Evolutionary conservation across 2,797 vertebrate genomes (phyloP).

Genomic region (Eidolon dupreanum): DNA sequence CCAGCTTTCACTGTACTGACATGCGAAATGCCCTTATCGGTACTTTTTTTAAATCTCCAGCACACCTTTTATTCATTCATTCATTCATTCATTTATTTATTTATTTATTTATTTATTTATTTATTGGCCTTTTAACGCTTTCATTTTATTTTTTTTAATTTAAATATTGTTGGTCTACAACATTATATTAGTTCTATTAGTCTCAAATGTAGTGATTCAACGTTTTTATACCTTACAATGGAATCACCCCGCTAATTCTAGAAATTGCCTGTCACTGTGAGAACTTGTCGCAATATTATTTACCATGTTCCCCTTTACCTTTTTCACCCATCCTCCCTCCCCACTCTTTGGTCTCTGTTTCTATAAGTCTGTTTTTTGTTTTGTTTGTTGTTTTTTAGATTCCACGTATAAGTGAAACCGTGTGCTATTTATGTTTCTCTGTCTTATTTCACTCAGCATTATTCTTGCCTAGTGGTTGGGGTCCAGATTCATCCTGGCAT

Average conservation of each 20-base stretch:
- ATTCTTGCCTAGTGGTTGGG: not conserved
- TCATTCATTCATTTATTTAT: not conserved
- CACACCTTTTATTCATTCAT: not conserved
- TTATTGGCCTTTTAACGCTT: not conserved
- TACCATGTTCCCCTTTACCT: not conserved
- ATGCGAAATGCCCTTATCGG: not conserved
- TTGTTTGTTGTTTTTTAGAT: not conserved
- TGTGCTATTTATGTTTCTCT: not conserved
- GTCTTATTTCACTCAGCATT: not conserved
- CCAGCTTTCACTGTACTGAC: fast-evolving
- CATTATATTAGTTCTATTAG: not conserved
- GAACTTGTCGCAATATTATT: not conserved
- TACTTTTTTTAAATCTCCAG: not conserved
- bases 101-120: not conserved
- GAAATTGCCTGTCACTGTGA: not conserved
- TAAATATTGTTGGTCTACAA: not conserved
- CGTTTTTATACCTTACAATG: not conserved
- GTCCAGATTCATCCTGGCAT: not conserved
- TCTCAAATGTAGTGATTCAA: not conserved
- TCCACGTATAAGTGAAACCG: not conserved
- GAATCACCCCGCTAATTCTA: not conserved
- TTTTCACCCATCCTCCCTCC: not conserved
- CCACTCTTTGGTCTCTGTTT: not conserved
- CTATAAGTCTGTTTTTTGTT: not conserved
- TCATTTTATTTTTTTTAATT: not conserved